Conservation (phyloP, 2,888 invertebrate genomes). For the Stenotaenia linearis region DNA sequence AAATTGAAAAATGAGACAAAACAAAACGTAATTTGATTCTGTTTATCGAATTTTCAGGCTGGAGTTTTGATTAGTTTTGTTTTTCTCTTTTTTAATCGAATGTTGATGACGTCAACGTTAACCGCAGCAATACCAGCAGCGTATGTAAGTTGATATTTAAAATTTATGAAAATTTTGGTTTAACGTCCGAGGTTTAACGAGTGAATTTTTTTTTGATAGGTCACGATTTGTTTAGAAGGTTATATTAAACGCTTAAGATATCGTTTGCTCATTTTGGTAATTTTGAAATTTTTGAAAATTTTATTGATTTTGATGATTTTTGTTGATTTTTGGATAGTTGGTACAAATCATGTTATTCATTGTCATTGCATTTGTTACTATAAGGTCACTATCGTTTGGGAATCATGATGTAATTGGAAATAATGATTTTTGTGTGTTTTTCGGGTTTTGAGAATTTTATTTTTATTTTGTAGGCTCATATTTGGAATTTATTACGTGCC, state of each 20-base stretch:
- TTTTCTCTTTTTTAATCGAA: conserved; percentile 55
- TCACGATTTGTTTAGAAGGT: not conserved
- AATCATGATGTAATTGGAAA: not conserved
- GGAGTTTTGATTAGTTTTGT: conserved; percentile 49
- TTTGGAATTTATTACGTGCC: conserved; percentile 64
- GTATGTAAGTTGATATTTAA: conserved; percentile 1
- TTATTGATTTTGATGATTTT: not conserved
- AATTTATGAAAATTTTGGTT: no score
- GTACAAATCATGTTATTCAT: not conserved
- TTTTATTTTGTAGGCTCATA: conserved; percentile 64
- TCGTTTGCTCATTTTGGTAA: not conserved
- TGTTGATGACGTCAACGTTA: conserved; percentile 54
- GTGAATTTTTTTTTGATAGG: not conserved
- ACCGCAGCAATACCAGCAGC: conserved; percentile 42
- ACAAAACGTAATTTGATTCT: not conserved
- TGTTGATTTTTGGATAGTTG: not conserved
- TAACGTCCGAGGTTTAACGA: no score
- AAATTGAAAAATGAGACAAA: conserved; percentile 39
- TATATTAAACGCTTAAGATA: not conserved
- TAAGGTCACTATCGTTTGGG: not conserved
- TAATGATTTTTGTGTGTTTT: no score
- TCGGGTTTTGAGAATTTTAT: no score
- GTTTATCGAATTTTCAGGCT: conserved; percentile 49
- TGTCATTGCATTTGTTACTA: not conserved
- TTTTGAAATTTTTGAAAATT: not conserved